Conservation (phyloP, 2,797 vertebrate species). For the Gallinago nigripennis region DNA sequence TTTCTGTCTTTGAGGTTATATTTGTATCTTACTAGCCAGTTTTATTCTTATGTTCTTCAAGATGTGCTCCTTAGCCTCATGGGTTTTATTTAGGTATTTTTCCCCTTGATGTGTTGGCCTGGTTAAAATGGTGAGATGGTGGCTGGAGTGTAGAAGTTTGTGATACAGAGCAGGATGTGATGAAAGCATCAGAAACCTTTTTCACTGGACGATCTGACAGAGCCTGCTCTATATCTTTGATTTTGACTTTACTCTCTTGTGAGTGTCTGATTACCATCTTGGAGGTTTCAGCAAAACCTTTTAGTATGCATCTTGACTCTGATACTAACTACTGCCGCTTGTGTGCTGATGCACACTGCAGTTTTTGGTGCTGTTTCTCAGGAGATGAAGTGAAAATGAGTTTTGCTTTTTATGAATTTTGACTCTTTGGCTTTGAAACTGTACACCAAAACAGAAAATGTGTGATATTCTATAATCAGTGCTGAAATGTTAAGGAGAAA, state of each 20-base stretch:
- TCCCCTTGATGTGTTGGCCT: neutral
- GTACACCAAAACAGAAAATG: neutral
- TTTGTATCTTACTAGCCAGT: neutral
- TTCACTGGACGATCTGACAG: neutral
- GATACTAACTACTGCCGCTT: neutral
- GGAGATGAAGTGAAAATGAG: neutral
- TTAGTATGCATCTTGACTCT: neutral
- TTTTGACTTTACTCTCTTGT: neutral
- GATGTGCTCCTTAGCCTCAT: neutral
- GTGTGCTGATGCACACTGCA: neutral
- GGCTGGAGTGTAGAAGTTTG: neutral
- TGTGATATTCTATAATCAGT: neutral
- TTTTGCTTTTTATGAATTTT: neutral
- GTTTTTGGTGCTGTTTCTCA: neutral
- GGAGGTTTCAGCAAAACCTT: neutral
- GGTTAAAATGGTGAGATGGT: neutral
- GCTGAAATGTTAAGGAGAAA: neutral
- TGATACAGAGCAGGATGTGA: neutral
- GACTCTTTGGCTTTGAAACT: neutral
- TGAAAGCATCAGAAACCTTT: neutral
- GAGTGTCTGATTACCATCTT: neutral
- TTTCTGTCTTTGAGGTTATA: neutral
- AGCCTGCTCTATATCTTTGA: neutral
- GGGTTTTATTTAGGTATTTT: neutral
- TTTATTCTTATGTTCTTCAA: neutral